Percentiles rank a stretch among this genome's conserved stretches.
These are phyloP conservation scores for Prostheceraeus crozeri DNA, from an alignment of 2,888 invertebrate genomes.

Conservation along the genomic window DNA sequence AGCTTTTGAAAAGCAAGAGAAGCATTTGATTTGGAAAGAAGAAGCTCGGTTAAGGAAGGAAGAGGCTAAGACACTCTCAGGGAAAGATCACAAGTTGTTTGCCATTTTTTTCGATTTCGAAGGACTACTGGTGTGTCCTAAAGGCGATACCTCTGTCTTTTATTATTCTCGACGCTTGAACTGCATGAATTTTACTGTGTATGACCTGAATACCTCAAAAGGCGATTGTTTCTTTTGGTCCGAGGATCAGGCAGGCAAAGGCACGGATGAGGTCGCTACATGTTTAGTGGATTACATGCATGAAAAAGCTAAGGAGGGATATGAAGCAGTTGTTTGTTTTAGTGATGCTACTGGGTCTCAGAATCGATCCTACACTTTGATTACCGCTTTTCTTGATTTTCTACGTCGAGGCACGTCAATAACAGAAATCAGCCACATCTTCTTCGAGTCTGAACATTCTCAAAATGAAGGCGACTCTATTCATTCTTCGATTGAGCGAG, in stretches of 20 bases:
- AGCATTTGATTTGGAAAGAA: neutral
- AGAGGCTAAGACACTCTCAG: neutral
- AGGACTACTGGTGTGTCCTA: conserved; percentile 4
- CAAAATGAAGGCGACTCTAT: conserved; percentile 1
- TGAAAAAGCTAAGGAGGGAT: neutral
- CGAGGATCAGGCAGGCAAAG: conserved; percentile 1
- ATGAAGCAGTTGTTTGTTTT: neutral
- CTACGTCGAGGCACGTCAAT: neutral
- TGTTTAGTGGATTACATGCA: neutral
- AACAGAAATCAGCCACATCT: neutral
- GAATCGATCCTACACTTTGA: too few relatives aligned
- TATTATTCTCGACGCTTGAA: neutral
- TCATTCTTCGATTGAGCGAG: neutral
- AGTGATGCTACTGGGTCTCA: neutral
- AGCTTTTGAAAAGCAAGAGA: neutral
- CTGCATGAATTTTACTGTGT: conserved; percentile 4
- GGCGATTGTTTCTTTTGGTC: conserved; percentile 4
- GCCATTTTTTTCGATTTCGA: conserved; percentile 4
- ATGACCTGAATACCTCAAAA: too few relatives aligned
- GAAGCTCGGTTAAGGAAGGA: neutral
- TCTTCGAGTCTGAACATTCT: conserved; percentile 2
- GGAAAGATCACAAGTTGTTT: neutral
- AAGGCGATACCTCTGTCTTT: conserved; percentile 8
- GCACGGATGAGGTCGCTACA: neutral
- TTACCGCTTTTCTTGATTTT: neutral